A percentile compares a stretch with the other conserved stretches of the same genome.
phyloP scores from a whole-genome alignment of 1,140 invertebrate species.

The Prorops nasuta region DNA sequence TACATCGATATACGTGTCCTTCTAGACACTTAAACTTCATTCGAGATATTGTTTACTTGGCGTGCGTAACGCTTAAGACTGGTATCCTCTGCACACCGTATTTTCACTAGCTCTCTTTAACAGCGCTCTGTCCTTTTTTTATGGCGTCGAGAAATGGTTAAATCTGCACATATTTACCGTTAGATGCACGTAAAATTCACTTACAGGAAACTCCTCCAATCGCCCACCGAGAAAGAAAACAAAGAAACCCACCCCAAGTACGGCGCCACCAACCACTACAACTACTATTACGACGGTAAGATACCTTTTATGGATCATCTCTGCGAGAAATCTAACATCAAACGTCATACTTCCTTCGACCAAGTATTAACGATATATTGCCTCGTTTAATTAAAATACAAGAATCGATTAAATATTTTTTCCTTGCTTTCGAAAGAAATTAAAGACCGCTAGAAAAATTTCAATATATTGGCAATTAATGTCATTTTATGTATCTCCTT shows the following conservation, averaged over 20 bases:
- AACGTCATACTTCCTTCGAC: too few species aligned
- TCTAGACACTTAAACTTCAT: too few species aligned
- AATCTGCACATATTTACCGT: constrained; percentile 28
- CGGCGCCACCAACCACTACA: constrained; percentile 29
- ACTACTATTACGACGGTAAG: constrained; percentile 47
- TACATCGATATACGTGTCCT: constrained; percentile 15
- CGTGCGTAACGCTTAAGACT: constrained; percentile 23
- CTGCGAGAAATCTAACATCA: constrained; percentile 1
- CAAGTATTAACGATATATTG: too few species aligned
- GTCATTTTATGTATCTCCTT: not conserved
- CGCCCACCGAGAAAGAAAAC: constrained; percentile 51
- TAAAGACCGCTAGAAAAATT: too few species aligned
- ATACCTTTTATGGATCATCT: constrained; percentile 6
- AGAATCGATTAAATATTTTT: too few species aligned
- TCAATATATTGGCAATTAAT: not conserved
- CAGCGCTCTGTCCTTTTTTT: constrained; percentile 19
- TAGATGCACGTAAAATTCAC: constrained; percentile 44
- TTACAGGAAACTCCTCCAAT: constrained; percentile 51
- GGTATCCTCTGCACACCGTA: constrained; percentile 43
- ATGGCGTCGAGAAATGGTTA: constrained; percentile 19
- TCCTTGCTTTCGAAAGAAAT: too few species aligned
- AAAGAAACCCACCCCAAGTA: constrained; percentile 39
- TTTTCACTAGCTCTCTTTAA: constrained; percentile 35
- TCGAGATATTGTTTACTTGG: constrained; percentile 16
- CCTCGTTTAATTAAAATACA: too few species aligned